A percentile compares a stretch with the other conserved stretches of the same genome.
Conservation (phyloP, 1,140 invertebrate genomes). For the Trichomalopsis sarcophagae region DNA sequence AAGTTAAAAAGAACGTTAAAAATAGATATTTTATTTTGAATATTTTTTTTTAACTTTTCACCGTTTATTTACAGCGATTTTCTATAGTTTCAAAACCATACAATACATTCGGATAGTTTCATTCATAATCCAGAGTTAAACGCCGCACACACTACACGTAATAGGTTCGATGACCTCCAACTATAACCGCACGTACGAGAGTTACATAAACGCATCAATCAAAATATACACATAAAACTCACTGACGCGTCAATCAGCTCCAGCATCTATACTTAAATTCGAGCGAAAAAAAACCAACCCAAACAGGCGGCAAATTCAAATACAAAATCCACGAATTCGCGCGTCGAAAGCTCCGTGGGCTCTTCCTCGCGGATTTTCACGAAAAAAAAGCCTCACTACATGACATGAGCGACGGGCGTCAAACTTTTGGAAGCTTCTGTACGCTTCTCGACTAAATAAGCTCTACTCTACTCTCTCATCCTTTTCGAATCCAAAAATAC, state of each 20-base stretch:
- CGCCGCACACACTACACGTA: background rate
- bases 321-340: background rate
- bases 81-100: too few relatives aligned
- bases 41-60: too few relatives aligned
- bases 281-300: background rate
- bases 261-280: background rate
- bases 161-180: background rate
- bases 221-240: background rate
- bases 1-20: too few relatives aligned
- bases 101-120: too few relatives aligned
- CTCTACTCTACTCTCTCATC: background rate
- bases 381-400: background rate
- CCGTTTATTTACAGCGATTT: too few relatives aligned
- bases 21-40: too few relatives aligned
- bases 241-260: too few relatives aligned
- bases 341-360: background rate
- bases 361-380: background rate
- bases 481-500: conserved; percentile 65
- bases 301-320: background rate
- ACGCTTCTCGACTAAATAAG: conserved; percentile 48
- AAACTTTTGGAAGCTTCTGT: conserved; percentile 58
- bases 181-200: background rate
- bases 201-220: background rate
- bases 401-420: background rate
- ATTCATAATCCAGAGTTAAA: too few relatives aligned